Conservation (phyloP, 2,113 vertebrate genomes). For the Genyomyrus donnyi region DNA sequence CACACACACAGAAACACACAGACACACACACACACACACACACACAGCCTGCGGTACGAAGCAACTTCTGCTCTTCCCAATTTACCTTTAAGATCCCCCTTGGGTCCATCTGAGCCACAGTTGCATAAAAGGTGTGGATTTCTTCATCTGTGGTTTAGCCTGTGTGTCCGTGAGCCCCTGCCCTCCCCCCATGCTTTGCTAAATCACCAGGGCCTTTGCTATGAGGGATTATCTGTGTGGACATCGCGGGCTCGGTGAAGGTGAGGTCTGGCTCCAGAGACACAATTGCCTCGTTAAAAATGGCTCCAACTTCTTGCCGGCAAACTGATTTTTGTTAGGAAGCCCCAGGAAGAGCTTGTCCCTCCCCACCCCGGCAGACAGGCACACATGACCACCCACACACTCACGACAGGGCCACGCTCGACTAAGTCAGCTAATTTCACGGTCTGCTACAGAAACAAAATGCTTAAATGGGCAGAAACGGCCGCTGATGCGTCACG, state of each 20-base stretch:
- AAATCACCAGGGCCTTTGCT: not conserved
- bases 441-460: constrained; percentile 45
- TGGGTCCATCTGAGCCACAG: not conserved
- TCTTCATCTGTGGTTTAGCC: not conserved
- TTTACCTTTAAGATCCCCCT: not conserved
- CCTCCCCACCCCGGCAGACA: not conserved
- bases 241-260: not conserved
- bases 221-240: not conserved
- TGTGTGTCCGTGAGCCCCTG: not conserved
- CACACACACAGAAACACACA: not conserved
- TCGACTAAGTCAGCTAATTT: constrained; percentile 48
- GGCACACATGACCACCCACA: not conserved
- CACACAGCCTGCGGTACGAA: not conserved
- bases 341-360: not conserved
- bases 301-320: constrained; percentile 18
- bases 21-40: not conserved
- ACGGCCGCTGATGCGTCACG: constrained; percentile 40
- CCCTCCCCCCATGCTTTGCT: not conserved
- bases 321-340: constrained; percentile 22
- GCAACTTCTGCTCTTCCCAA: not conserved
- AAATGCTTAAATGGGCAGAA: constrained; percentile 53
- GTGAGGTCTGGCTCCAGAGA: constrained; percentile 14
- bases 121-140: not conserved
- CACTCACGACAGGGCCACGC: constrained; percentile 35
- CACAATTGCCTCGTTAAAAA: constrained; percentile 24